phyloP scores from a whole-genome alignment of 2,888 invertebrate genomes.

The Phlogophora meticulosa region DNA sequence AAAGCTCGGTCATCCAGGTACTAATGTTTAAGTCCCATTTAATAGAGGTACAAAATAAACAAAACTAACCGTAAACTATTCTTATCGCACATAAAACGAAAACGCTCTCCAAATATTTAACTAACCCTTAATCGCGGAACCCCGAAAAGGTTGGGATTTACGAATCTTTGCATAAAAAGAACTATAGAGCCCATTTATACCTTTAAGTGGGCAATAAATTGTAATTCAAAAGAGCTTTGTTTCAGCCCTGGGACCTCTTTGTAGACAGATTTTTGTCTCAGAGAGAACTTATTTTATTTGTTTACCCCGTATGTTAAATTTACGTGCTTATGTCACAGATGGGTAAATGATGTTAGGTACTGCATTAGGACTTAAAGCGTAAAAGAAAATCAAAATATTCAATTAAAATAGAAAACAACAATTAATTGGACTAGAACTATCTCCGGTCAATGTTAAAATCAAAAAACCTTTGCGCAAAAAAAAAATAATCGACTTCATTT shows the following conservation, averaged over 20 bases:
- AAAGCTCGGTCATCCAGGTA: too few relatives aligned
- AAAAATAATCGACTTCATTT: too few relatives aligned
- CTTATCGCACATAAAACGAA: slow-evolving; percentile 11
- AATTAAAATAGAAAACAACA: too few relatives aligned
- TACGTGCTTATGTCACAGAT: background rate
- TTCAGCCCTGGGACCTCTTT: slow-evolving; percentile 19
- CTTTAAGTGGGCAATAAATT: slow-evolving; percentile 57
- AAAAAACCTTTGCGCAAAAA: too few relatives aligned
- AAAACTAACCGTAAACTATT: slow-evolving; percentile 6
- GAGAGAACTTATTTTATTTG: slow-evolving; percentile 13
- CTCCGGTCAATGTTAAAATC: too few relatives aligned
- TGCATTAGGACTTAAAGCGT: too few relatives aligned
- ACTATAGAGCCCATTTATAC: slow-evolving; percentile 26
- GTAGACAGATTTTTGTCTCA: slow-evolving; percentile 35
- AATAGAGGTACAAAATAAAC: background rate
- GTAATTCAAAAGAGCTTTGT: slow-evolving; percentile 51
- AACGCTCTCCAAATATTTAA: slow-evolving; percentile 30
- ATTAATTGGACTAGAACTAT: too few relatives aligned
- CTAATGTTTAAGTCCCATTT: too few relatives aligned
- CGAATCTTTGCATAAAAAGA: slow-evolving; percentile 51
- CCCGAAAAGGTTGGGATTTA: slow-evolving; percentile 33
- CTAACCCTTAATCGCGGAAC: slow-evolving; percentile 18
- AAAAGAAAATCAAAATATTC: too few relatives aligned
- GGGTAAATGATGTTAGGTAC: too few relatives aligned
- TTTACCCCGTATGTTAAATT: background rate